A percentile compares a stretch with the other conserved stretches of the same genome.
Evolutionary conservation across 2,113 vertebrate species (phyloP).

Genomic region (Epinephelus fuscoguttatus): DNA sequence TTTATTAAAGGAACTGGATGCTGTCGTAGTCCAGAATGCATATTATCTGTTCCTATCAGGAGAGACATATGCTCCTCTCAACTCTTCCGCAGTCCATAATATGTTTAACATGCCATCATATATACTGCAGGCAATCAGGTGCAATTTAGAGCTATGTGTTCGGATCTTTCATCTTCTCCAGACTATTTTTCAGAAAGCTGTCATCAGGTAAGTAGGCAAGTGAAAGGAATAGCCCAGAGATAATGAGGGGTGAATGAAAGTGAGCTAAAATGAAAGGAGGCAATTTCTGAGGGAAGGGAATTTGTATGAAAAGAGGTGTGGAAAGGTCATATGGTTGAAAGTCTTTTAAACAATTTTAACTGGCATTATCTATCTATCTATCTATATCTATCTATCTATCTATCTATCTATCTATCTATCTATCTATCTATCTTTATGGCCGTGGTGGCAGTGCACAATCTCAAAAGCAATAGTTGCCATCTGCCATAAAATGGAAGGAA

Average conservation of each 20-base stretch:
- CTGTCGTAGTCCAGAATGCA: slow-evolving; percentile 41
- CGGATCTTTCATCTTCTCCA: slow-evolving; percentile 39
- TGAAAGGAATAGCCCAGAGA: slow-evolving; percentile 16
- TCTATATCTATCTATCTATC: neutral
- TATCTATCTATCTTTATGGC: neutral
- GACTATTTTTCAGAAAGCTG: slow-evolving; percentile 20
- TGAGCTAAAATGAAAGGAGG: slow-evolving; percentile 29
- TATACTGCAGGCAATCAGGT: slow-evolving; percentile 5
- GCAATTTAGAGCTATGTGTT: slow-evolving; percentile 16
- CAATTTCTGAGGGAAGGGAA: neutral
- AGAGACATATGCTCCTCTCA: slow-evolving; percentile 43
- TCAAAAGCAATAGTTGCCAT: too few species aligned
- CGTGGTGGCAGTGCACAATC: too few species aligned
- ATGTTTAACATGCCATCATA: slow-evolving; percentile 35
- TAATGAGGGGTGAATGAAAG: slow-evolving; percentile 25
- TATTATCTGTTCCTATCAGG: slow-evolving; percentile 42
- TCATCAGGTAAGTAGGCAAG: slow-evolving; percentile 2
- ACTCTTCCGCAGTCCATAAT: slow-evolving; percentile 4
- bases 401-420: slow-evolving; percentile 3
- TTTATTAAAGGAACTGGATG: slow-evolving; percentile 61
- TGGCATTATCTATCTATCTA: neutral
- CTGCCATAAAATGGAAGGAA: too few species aligned
- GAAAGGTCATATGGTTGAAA: neutral
- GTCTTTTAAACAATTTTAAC: neutral
- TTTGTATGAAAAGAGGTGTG: neutral